Evolutionary conservation across 92 coral and sea anemone species (phyloP).

Genomic region (Scolanthus callimorphus): DNA sequence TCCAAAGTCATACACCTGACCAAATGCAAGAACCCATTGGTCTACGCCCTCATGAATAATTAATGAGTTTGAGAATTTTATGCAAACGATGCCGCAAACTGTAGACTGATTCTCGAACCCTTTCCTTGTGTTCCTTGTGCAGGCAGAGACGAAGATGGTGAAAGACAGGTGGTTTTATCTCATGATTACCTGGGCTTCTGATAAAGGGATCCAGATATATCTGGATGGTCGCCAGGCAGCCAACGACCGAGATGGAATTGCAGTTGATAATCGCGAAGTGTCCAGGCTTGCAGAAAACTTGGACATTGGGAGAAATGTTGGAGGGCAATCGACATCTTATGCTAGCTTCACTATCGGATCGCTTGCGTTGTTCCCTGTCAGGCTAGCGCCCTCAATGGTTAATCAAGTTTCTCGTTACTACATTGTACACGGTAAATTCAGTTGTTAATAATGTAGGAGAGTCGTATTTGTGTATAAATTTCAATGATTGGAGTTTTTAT

Average conservation of each 20-base stretch:
- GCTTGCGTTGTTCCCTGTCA: constrained; percentile 74
- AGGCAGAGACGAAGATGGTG: constrained; percentile 73
- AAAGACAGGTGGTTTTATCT: constrained; percentile 79
- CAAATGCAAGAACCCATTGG: no score
- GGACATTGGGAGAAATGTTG: constrained; percentile 82
- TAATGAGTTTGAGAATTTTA: no score
- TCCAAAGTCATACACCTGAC: no score
- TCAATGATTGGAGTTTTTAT: no score
- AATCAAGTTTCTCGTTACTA: constrained; percentile 66
- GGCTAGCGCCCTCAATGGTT: constrained; percentile 43
- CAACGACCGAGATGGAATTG: constrained; percentile 65
- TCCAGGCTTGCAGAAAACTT: constrained; percentile 56
- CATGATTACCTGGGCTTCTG: constrained; percentile 69
- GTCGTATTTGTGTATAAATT: no score
- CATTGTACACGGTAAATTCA: constrained; percentile 71
- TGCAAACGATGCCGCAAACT: no score
- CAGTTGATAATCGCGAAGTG: constrained; percentile 47
- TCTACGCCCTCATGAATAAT: no score
- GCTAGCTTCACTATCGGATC: constrained; percentile 76
- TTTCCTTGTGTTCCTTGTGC: no score
- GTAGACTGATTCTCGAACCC: no score
- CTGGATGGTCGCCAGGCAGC: constrained; percentile 58
- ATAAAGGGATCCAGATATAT: constrained; percentile 62
- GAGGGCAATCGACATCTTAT: constrained; percentile 59
- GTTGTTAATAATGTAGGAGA: no score